Conservation (phyloP, 2,113 vertebrate species). For the Nycticebus coucang region DNA sequence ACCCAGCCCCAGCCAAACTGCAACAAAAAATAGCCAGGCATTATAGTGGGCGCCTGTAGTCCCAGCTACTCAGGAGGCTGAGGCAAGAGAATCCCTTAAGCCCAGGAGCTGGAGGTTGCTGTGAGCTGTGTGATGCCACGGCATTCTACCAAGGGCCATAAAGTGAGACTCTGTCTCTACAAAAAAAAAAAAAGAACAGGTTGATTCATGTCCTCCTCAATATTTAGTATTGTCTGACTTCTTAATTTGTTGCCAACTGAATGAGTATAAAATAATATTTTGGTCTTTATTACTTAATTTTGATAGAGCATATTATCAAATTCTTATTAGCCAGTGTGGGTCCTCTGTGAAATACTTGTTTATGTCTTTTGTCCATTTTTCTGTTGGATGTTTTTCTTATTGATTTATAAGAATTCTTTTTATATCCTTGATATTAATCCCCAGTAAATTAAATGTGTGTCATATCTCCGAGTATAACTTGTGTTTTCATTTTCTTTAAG, state of each 20-base stretch:
- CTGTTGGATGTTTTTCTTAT: neutral
- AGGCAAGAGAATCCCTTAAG: too few relatives aligned
- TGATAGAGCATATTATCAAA: neutral
- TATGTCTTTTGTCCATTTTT: neutral
- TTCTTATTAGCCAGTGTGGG: neutral
- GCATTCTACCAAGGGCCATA: too few relatives aligned
- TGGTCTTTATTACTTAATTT: neutral
- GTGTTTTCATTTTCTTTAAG: constrained; percentile 12
- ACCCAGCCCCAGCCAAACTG: too few relatives aligned
- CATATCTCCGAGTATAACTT: neutral
- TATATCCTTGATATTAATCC: constrained; percentile 24
- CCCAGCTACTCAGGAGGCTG: too few relatives aligned
- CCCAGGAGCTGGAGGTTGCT: too few relatives aligned
- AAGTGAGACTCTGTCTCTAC: too few relatives aligned
- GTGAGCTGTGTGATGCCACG: too few relatives aligned
- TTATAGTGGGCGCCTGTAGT: too few relatives aligned
- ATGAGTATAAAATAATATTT: constrained; percentile 7
- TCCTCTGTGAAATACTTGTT: neutral
- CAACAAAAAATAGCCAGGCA: too few relatives aligned
- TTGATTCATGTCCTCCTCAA: neutral
- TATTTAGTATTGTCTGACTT: neutral
- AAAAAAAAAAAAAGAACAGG: too few relatives aligned
- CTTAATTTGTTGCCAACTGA: constrained; percentile 7
- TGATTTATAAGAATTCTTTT: neutral
- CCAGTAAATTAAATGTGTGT: neutral